These are phyloP conservation scores for Borostomias antarcticus DNA, from an alignment of 2,797 vertebrate species.

Conservation along the genomic window DNA sequence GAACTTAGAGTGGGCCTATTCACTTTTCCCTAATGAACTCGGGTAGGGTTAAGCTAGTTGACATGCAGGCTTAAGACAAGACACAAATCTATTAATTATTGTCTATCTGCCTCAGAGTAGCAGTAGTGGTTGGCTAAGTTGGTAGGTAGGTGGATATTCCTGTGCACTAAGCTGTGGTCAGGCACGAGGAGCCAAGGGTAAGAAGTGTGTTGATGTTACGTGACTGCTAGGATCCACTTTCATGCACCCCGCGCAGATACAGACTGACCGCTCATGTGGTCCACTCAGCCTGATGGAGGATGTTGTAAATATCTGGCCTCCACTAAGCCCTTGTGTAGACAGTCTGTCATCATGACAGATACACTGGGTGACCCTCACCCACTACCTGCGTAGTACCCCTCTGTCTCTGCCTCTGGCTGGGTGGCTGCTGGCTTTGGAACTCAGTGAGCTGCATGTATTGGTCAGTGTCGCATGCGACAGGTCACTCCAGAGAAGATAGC, in stretches of 20 bases:
- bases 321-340: background rate
- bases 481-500: too few relatives aligned
- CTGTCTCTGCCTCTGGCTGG: background rate
- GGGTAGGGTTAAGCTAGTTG: too few relatives aligned
- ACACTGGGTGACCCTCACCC: background rate
- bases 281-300: background rate
- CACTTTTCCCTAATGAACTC: too few relatives aligned
- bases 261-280: background rate
- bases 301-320: conserved; percentile 33
- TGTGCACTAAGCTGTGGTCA: background rate
- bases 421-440: background rate
- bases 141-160: background rate
- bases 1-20: too few relatives aligned
- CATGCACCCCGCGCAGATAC: background rate
- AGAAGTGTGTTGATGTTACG: conserved; percentile 9
- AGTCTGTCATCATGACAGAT: conserved; percentile 1
- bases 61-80: too few relatives aligned
- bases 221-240: conserved; percentile 15
- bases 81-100: too few relatives aligned
- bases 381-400: too few relatives aligned
- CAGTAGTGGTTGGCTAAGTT: too few relatives aligned
- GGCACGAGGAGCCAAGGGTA: background rate
- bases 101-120: background rate
- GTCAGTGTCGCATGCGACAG: too few relatives aligned
- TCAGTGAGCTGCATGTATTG: background rate